Conservation (phyloP, 2,888 invertebrate species). For the Dromius quadrimaculatus region DNA sequence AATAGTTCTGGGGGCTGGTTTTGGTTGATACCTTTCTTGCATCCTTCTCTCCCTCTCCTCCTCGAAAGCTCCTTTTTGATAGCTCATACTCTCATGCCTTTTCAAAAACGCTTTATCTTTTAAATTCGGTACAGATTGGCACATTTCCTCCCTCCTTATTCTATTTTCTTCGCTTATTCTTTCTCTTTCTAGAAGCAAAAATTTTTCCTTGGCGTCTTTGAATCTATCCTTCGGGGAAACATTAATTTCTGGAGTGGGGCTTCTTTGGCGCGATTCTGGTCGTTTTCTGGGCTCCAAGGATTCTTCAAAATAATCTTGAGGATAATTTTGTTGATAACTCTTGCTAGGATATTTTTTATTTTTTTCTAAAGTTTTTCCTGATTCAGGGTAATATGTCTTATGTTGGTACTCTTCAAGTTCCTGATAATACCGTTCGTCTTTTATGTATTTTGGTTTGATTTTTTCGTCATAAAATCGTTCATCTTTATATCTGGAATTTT, state of each 20-base stretch:
- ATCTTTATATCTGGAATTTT: too few relatives aligned
- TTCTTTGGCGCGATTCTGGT: constrained; percentile 68
- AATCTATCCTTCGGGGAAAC: constrained; percentile 82
- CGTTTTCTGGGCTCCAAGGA: constrained; percentile 63
- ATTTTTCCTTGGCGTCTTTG: constrained; percentile 89
- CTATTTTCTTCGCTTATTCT: constrained; percentile 67
- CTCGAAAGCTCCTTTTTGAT: constrained; percentile 53
- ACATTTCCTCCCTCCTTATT: constrained; percentile 19
- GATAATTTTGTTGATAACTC: constrained; percentile 10
- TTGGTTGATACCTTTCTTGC: constrained; percentile 56
- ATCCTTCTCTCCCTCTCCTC: constrained; percentile 56
- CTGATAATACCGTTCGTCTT: constrained; percentile 22
- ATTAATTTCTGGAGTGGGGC: constrained; percentile 67
- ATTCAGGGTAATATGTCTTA: constrained; percentile 56
- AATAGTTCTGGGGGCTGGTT: constrained; percentile 61
- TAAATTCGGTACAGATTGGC: constrained; percentile 24
- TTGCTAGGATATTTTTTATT: background rate
- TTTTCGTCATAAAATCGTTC: constrained; percentile 30
- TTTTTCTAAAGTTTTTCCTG: constrained; percentile 40
- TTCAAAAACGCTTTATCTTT: constrained; percentile 59
- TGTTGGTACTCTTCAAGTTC: constrained; percentile 52
- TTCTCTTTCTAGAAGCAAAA: constrained; percentile 82
- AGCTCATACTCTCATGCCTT: constrained; percentile 58
- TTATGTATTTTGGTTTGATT: constrained; percentile 25
- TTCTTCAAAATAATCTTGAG: constrained; percentile 34